Conservation (phyloP, 2,113 vertebrate genomes). For the Steatornis caripensis region DNA sequence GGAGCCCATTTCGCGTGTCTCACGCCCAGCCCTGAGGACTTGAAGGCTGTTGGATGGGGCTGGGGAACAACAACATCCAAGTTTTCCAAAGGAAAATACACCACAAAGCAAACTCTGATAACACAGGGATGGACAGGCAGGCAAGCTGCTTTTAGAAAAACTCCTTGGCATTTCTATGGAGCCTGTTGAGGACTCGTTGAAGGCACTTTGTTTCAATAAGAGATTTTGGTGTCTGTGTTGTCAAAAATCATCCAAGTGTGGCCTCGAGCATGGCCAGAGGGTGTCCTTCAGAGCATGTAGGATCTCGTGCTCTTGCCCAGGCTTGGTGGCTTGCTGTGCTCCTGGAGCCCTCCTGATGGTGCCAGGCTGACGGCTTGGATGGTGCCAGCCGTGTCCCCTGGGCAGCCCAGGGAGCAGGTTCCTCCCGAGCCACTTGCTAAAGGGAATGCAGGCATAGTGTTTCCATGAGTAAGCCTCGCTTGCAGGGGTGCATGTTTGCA, state of each 20-base stretch:
- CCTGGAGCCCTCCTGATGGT: neutral
- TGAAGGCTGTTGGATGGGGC: neutral
- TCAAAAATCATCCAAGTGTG: neutral
- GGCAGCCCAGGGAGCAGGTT: neutral
- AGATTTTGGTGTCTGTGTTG: neutral
- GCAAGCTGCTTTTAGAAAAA: neutral
- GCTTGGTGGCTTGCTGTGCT: neutral
- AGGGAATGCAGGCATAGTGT: slow-evolving; percentile 39
- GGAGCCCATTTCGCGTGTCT: neutral
- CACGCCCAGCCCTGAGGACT: neutral
- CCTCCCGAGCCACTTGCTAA: neutral
- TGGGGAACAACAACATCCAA: neutral
- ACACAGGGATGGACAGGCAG: neutral
- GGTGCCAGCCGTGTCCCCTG: neutral
- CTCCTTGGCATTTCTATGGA: neutral
- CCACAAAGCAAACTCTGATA: neutral
- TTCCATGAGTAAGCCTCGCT: slow-evolving; percentile 53
- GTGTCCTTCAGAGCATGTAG: neutral
- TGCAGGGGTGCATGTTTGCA: slow-evolving; percentile 48
- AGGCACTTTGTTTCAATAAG: neutral
- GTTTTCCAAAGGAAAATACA: neutral
- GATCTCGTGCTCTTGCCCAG: neutral
- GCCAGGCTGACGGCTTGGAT: neutral
- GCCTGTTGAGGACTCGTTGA: neutral
- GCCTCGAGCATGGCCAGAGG: neutral